Evolutionary conservation across 1,140 invertebrate genomes (phyloP).

Genomic region (Antheraea mylitta): DNA sequence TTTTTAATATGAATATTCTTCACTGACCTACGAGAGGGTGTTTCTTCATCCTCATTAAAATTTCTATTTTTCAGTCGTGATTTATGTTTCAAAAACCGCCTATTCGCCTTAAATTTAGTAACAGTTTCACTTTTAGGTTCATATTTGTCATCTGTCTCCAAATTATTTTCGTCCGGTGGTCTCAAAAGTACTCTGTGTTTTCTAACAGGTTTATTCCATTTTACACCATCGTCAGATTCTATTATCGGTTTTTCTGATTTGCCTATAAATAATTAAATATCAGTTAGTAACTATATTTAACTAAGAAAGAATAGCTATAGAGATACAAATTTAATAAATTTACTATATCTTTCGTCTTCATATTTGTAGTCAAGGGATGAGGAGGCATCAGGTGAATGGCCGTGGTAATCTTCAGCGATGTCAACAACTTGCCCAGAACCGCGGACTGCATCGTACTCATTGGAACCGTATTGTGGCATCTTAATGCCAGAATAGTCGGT

Average conservation of each 20-base stretch:
- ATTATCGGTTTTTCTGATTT: slow-evolving; percentile 10
- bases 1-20: slow-evolving; percentile 16
- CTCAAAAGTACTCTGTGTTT: slow-evolving; percentile 26
- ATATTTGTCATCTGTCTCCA: slow-evolving; percentile 6
- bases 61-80: slow-evolving; percentile 27
- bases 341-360: slow-evolving; percentile 34
- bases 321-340: background rate
- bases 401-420: slow-evolving; percentile 41
- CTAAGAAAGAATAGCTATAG: background rate
- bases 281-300: background rate
- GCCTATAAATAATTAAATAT: slow-evolving; percentile 2
- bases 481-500: slow-evolving; percentile 48
- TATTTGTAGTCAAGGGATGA: slow-evolving; percentile 51
- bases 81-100: slow-evolving; percentile 27
- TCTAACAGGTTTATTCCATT: slow-evolving; percentile 31
- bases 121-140: slow-evolving; percentile 27
- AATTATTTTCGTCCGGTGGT: slow-evolving; percentile 1
- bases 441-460: slow-evolving; percentile 30
- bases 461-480: slow-evolving; percentile 53
- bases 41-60: slow-evolving; percentile 1
- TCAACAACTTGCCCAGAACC: slow-evolving; percentile 12
- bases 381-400: slow-evolving; percentile 42
- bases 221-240: slow-evolving; percentile 23
- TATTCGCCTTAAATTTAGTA: slow-evolving; percentile 27
- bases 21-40: background rate